These are phyloP conservation scores for Drosophila kikkawai DNA, from an alignment of 1,140 invertebrate species.

Conservation along the genomic window DNA sequence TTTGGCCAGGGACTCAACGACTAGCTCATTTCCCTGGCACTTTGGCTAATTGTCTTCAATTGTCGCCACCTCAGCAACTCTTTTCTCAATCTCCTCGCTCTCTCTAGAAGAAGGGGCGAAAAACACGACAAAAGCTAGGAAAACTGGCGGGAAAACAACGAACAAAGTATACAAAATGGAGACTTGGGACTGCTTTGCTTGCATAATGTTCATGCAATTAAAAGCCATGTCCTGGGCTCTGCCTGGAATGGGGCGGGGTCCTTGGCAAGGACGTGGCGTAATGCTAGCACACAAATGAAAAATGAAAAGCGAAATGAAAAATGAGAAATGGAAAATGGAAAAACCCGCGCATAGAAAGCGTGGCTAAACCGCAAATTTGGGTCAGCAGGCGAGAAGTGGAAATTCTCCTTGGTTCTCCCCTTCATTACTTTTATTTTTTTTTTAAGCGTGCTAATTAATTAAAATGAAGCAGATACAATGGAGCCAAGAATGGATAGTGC, in stretches of 20 bases:
- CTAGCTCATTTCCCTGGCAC: slow-evolving; percentile 65
- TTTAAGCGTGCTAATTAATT: slow-evolving; percentile 49
- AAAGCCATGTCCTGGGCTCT: slow-evolving; percentile 58
- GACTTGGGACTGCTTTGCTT: slow-evolving; percentile 60
- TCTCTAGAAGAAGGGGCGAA: neutral
- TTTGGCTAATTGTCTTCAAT: slow-evolving; percentile 79
- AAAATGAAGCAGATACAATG: slow-evolving; percentile 55
- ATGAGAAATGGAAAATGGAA: slow-evolving; percentile 30
- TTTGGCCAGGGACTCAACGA: slow-evolving; percentile 40
- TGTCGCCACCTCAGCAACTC: slow-evolving; percentile 56
- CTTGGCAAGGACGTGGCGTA: slow-evolving; percentile 50
- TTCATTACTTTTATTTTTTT: slow-evolving; percentile 23
- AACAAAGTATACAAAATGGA: slow-evolving; percentile 56
- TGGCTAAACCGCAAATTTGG: slow-evolving; percentile 60
- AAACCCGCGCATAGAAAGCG: slow-evolving; percentile 17
- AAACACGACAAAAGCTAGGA: slow-evolving; percentile 18
- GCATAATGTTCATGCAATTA: slow-evolving; percentile 81
- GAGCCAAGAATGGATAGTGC: slow-evolving; percentile 29
- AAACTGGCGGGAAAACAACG: slow-evolving; percentile 35
- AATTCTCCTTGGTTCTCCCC: slow-evolving; percentile 9
- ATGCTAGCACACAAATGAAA: slow-evolving; percentile 40
- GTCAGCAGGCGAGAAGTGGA: slow-evolving; percentile 62
- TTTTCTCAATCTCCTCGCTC: slow-evolving; percentile 5
- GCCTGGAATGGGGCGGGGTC: slow-evolving; percentile 18
- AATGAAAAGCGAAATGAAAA: slow-evolving; percentile 59